Base-by-base conservation (phyloP, 1,140 invertebrate species). In the Aethina tumida region DNA sequence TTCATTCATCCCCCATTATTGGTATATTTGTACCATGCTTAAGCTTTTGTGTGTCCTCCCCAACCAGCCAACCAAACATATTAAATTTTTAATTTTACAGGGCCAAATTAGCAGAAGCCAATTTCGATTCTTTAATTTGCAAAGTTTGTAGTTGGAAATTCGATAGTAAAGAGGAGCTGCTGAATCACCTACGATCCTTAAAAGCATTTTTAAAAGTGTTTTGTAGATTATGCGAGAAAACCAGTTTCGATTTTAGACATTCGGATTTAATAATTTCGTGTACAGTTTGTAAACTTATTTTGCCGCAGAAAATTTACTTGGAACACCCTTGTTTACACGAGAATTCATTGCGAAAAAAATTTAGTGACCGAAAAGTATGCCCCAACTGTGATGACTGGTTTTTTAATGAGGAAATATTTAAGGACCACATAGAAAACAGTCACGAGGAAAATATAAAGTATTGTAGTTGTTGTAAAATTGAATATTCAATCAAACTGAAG, bases 341-440 rank as follows among this genome's bases (percentile, higher is more conserved):
- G n/a, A 21, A 21, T 21, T 16, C 18, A 16, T 2, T 40, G 20
- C 25, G 26, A 20, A 14, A 33, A 33, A 22, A 7, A 25, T 25
- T 33, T 40, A 33, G 29, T 32, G 26, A 39, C 9, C 8, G 25
- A 32, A 31, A 7, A n/a, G n/a, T n/a, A n/a, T n/a, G n/a, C n/a
- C n/a, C n/a, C n/a, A n/a, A n/a, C n/a, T n/a, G n/a, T n/a, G n/a
- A n/a, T n/a, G n/a, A n/a, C n/a, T n/a, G n/a, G n/a, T 7, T 39
- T 13, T 32, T 30, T 20, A 10, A 21, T n/a, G 16, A 19, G 15
- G n/a, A 21, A n/a, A 6, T 7, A 34, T 21, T 18, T 34, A 18
- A 12, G 9, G 7, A 20, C 5, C 32, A 34, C 9, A 21, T 21
- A 10, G 4, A 34, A 34, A 5, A 18, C n/a, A 21, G 32, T 21